Percentiles rank a stretch among this genome's conserved stretches.
Conservation (phyloP, 2,888 invertebrate genomes). For the Drosophila maculinotata region DNA sequence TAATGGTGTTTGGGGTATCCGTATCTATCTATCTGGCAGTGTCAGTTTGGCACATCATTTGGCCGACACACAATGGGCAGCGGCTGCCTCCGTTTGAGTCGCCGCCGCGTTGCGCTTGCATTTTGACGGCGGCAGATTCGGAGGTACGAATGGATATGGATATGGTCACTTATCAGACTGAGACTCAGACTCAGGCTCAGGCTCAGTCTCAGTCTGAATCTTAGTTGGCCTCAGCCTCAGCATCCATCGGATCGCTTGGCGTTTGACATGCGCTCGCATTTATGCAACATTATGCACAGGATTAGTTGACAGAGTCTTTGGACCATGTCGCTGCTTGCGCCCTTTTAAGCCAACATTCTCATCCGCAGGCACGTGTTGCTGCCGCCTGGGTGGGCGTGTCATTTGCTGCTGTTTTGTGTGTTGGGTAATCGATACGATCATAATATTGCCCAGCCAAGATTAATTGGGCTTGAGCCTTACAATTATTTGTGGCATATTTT, state of each 20-base stretch:
- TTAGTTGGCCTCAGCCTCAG: neutral
- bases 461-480: constrained; percentile 48
- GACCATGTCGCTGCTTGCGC: neutral
- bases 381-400: constrained; percentile 52
- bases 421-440: constrained; percentile 76
- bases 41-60: constrained; percentile 81
- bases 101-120: constrained; percentile 62
- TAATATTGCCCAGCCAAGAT: constrained; percentile 66
- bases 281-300: constrained; percentile 76
- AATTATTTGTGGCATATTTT: constrained; percentile 51
- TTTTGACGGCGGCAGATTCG: constrained; percentile 80
- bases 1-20: constrained; percentile 55
- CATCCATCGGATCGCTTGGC: constrained; percentile 5
- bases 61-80: constrained; percentile 75
- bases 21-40: constrained; percentile 75
- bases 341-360: constrained; percentile 10
- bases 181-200: constrained; percentile 1
- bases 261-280: constrained; percentile 71
- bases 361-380: constrained; percentile 56
- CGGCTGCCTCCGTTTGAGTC: constrained; percentile 70
- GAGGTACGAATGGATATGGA: constrained; percentile 48
- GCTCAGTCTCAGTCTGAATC: neutral
- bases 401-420: constrained; percentile 51
- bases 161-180: constrained; percentile 52
- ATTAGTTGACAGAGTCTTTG: constrained; percentile 61